Percentiles rank a stretch among this genome's conserved stretches.
phyloP scores from a whole-genome alignment of 2,113 vertebrate genomes.

The Rallus limicola region DNA sequence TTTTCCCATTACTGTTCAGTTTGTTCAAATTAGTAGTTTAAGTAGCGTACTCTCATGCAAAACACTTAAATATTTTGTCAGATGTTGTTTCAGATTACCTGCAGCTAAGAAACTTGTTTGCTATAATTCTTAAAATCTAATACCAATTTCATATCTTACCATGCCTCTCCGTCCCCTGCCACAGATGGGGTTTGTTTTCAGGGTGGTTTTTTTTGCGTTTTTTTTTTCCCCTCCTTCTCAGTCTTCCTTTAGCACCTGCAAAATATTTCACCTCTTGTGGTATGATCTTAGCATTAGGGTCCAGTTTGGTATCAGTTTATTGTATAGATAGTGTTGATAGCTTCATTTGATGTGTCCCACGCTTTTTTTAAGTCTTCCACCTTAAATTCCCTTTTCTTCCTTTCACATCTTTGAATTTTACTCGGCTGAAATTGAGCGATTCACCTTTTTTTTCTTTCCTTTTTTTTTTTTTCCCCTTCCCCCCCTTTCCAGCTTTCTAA shows the following conservation, averaged over 20 bases:
- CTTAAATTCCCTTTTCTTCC: constrained; percentile 62
- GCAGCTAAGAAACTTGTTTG: constrained; percentile 25
- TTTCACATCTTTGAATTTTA: constrained; percentile 29
- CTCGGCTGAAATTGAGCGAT: constrained; percentile 63
- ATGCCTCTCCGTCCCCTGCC: neutral
- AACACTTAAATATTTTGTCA: constrained; percentile 54
- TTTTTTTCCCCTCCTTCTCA: neutral
- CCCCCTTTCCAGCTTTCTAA: constrained; percentile 55
- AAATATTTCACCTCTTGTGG: constrained; percentile 6
- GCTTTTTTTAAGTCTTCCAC: constrained; percentile 24
- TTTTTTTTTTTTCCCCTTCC: neutral
- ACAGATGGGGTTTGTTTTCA: neutral
- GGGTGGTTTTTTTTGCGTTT: too few relatives aligned
- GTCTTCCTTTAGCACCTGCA: neutral
- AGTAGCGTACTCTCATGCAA: constrained; percentile 26
- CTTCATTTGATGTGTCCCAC: neutral
- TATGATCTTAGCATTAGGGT: neutral
- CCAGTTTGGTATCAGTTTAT: neutral
- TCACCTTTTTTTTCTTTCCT: neutral
- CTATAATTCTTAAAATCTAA: constrained; percentile 36
- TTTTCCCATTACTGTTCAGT: constrained; percentile 49
- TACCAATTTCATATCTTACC: constrained; percentile 23
- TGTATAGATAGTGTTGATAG: neutral
- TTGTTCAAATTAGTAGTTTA: constrained; percentile 61
- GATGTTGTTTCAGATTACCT: constrained; percentile 46